These are phyloP conservation scores for Phania funesta DNA, from an alignment of 2,888 invertebrate species.

Conservation along the genomic window DNA sequence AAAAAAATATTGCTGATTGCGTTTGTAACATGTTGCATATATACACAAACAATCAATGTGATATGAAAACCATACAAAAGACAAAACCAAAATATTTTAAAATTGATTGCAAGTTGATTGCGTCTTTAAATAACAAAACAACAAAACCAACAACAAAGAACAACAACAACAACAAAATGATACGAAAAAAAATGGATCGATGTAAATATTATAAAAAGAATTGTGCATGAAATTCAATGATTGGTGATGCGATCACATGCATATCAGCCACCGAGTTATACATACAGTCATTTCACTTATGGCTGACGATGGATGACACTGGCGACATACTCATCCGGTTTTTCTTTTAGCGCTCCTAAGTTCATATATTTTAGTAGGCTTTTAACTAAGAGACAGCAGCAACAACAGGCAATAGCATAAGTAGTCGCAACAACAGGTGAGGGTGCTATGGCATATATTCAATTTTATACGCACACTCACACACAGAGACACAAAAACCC, in stretches of 20 bases:
- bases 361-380: slow-evolving; percentile 35
- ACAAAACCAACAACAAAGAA: background rate
- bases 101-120: slow-evolving; percentile 67
- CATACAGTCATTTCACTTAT: slow-evolving; percentile 60
- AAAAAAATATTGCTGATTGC: slow-evolving; percentile 70
- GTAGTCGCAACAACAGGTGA: slow-evolving; percentile 57
- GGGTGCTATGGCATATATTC: too few relatives aligned
- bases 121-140: slow-evolving; percentile 59
- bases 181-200: slow-evolving; percentile 63
- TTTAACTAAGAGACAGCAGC: slow-evolving; percentile 15
- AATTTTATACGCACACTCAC: slow-evolving; percentile 11
- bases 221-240: slow-evolving; percentile 63
- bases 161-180: slow-evolving; percentile 22
- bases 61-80: slow-evolving; percentile 55
- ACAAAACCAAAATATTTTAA: slow-evolving; percentile 54
- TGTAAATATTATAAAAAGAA: slow-evolving; percentile 34
- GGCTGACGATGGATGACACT: slow-evolving; percentile 64
- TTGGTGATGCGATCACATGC: slow-evolving; percentile 63
- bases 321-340: slow-evolving; percentile 67
- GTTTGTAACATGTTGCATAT: slow-evolving; percentile 68
- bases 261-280: slow-evolving; percentile 51
- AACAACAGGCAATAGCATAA: slow-evolving; percentile 2
- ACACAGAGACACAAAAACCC: background rate
- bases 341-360: slow-evolving; percentile 42
- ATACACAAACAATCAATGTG: slow-evolving; percentile 54